Conservation (phyloP, 1,140 invertebrate species). For the Philotrypesis tridentata region DNA sequence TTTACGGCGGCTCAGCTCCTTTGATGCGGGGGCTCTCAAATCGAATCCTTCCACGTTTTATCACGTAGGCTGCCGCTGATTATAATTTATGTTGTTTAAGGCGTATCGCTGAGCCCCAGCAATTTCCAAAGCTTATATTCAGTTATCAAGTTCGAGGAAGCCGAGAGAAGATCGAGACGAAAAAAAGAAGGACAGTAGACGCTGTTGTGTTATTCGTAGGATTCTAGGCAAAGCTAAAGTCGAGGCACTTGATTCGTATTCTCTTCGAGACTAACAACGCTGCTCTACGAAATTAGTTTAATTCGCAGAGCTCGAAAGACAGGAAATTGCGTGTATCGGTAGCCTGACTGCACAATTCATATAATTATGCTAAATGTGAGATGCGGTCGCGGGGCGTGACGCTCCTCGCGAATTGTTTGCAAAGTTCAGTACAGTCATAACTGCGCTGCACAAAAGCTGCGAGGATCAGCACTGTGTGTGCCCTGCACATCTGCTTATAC, state of each 20-base stretch:
- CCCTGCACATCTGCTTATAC: not conserved
- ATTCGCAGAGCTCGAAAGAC: not conserved
- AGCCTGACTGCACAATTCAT: not conserved
- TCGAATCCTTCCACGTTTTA: conserved; percentile 64
- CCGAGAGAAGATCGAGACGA: not conserved
- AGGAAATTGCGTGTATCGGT: not conserved
- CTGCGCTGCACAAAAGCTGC: not conserved
- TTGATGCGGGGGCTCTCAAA: conserved; percentile 67
- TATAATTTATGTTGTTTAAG: conserved; percentile 61
- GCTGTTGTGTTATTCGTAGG: not conserved
- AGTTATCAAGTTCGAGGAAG: not conserved
- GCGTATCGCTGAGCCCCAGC: not conserved
- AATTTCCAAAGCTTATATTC: not conserved
- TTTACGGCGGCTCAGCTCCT: conserved; percentile 52
- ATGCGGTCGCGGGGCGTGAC: not conserved
- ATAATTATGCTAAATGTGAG: not conserved
- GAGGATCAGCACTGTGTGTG: not conserved
- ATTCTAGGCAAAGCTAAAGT: not conserved
- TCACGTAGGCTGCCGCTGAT: conserved; percentile 62
- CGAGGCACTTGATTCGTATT: not conserved
- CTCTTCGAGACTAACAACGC: not conserved
- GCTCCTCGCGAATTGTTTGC: not conserved
- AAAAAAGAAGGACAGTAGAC: not conserved
- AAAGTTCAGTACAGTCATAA: not conserved
- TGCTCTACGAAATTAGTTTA: conserved; percentile 30